Conservation (phyloP, 2,113 vertebrate genomes). For the Phaethornis superciliosus region DNA sequence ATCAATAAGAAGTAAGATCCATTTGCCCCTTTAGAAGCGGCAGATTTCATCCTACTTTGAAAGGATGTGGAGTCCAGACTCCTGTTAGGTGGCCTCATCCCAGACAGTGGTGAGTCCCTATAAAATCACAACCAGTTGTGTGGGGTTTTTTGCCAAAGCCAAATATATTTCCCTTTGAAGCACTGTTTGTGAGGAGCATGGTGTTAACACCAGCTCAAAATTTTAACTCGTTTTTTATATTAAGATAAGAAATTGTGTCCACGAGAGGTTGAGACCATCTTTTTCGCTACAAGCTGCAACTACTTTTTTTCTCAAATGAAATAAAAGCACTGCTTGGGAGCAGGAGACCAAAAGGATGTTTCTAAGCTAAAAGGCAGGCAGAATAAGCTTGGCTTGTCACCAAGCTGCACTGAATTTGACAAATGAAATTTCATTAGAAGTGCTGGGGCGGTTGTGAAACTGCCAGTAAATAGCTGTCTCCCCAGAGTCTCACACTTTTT, state of each 20-base stretch:
- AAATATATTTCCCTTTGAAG: constrained; percentile 2
- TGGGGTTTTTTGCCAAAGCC: neutral
- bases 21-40: neutral
- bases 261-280: neutral
- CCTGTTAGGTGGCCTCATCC: constrained; percentile 40
- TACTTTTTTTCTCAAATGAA: neutral
- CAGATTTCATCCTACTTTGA: neutral
- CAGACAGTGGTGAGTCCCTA: neutral
- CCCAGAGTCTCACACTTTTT: constrained; percentile 35
- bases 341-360: constrained; percentile 31
- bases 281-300: neutral
- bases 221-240: constrained; percentile 8
- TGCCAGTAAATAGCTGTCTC: constrained; percentile 56
- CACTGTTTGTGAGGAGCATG: neutral
- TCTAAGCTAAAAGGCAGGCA: constrained; percentile 41
- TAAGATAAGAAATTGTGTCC: neutral
- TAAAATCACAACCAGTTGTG: constrained; percentile 7
- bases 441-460: neutral
- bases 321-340: neutral
- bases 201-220: constrained; percentile 1
- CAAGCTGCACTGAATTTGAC: constrained; percentile 23
- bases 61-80: neutral
- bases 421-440: constrained; percentile 59
- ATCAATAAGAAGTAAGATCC: neutral
- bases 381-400: constrained; percentile 46